Conservation (phyloP, 2,888 invertebrate species). For the Melanchra persicariae region DNA sequence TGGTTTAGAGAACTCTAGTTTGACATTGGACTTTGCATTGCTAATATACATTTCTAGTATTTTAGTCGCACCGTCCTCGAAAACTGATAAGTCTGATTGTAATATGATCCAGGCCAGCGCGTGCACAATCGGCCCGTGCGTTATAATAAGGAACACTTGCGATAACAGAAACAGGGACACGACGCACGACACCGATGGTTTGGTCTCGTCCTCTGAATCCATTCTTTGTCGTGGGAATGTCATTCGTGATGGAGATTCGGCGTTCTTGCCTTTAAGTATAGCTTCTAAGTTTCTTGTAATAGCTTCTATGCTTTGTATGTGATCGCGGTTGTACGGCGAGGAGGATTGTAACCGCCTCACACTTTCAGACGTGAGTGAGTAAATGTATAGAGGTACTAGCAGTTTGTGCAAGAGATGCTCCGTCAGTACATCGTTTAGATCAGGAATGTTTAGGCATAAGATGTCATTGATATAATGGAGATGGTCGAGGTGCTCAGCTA, state of each 20-base stretch:
- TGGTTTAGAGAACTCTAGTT: constrained; percentile 93
- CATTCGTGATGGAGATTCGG: constrained; percentile 87
- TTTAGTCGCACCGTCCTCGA: constrained; percentile 93
- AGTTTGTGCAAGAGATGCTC: constrained; percentile 98
- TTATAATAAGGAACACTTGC: constrained; percentile 98
- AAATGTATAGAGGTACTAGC: constrained; percentile 97
- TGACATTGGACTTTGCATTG: constrained; percentile 89
- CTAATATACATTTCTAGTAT: constrained; percentile 92
- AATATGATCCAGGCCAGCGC: constrained; percentile 97
- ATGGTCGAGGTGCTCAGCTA: constrained; percentile 99
- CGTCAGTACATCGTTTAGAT: constrained; percentile 97
- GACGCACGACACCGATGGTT: constrained; percentile 96
- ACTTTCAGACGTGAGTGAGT: constrained; percentile 93
- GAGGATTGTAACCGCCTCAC: constrained; percentile 74
- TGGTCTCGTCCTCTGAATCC: constrained; percentile 90
- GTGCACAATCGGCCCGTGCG: constrained; percentile 97
- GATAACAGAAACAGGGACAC: constrained; percentile 97
- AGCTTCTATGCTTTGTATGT: constrained; percentile 90
- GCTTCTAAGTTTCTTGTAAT: constrained; percentile 92
- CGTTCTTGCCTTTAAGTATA: constrained; percentile 91
- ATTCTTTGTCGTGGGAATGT: constrained; percentile 81
- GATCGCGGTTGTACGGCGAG: constrained; percentile 85
- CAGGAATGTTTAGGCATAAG: constrained; percentile 96
- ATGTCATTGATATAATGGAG: constrained; percentile 99
- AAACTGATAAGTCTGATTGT: constrained; percentile 94